Conservation (phyloP, 2,113 vertebrate genomes). For the Micronycteris hirsuta region DNA sequence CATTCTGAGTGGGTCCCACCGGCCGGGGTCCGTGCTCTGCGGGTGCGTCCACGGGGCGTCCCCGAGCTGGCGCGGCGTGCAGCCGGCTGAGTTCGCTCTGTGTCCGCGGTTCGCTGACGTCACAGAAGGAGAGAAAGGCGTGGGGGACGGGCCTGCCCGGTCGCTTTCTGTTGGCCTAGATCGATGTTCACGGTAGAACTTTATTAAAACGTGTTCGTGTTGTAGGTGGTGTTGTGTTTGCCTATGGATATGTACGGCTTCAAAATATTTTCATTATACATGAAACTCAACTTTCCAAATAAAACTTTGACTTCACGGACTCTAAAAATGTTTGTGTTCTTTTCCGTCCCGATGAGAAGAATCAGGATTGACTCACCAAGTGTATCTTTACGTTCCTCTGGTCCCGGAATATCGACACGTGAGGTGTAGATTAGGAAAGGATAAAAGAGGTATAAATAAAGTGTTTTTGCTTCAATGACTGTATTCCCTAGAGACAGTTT, state of each 20-base stretch:
- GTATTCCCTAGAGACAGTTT: neutral
- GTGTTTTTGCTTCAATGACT: neutral
- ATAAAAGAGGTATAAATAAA: neutral
- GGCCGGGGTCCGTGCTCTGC: neutral
- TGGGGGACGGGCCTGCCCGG: accelerated
- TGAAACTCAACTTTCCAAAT: slow-evolving; percentile 84
- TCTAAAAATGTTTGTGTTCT: slow-evolving; percentile 59
- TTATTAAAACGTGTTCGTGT: slow-evolving; percentile 78
- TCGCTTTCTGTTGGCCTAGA: slow-evolving; percentile 30
- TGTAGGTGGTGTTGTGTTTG: slow-evolving; percentile 82
- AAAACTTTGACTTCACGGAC: slow-evolving; percentile 82
- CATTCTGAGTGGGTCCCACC: slow-evolving; percentile 15
- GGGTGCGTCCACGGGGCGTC: too few relatives aligned
- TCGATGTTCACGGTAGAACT: slow-evolving; percentile 70
- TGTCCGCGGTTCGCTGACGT: slow-evolving; percentile 54
- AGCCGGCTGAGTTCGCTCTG: neutral
- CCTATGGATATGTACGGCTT: slow-evolving; percentile 78
- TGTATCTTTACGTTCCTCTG: neutral
- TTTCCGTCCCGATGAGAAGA: neutral
- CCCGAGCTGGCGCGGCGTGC: too few relatives aligned
- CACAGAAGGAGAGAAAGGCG: slow-evolving; percentile 53
- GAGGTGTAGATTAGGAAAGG: neutral
- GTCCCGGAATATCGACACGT: neutral
- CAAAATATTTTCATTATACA: slow-evolving; percentile 80
- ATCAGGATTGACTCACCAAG: neutral